phyloP scores from a whole-genome alignment of 2,888 invertebrate genomes.

The Mystacides longicornis region DNA sequence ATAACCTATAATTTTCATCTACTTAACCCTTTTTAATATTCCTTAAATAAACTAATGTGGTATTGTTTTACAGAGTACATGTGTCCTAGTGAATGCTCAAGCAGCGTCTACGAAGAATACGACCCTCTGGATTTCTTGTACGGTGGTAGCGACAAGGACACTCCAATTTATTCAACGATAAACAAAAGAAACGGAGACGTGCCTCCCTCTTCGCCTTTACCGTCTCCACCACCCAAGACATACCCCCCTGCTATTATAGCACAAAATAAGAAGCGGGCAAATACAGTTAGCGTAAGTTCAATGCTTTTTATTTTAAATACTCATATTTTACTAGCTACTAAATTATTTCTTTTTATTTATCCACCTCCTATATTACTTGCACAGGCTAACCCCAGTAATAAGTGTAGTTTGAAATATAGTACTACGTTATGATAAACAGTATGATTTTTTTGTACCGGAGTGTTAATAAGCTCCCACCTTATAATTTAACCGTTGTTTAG shows the following conservation, averaged over 20 bases:
- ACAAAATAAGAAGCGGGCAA: slow-evolving; percentile 35
- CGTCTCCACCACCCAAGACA: slow-evolving; percentile 43
- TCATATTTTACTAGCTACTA: background rate
- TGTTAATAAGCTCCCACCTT: too few relatives aligned
- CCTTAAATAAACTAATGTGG: background rate
- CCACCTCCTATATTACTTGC: background rate
- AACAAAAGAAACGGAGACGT: slow-evolving; percentile 28
- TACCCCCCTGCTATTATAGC: slow-evolving; percentile 31
- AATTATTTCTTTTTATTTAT: background rate
- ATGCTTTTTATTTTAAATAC: background rate
- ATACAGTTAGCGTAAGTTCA: slow-evolving; percentile 34
- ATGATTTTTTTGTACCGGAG: too few relatives aligned
- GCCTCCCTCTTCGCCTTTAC: slow-evolving; percentile 34
- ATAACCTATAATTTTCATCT: background rate
- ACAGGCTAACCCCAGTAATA: background rate
- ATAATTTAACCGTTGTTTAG: too few relatives aligned
- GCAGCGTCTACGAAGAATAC: slow-evolving; percentile 47
- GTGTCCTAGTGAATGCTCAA: slow-evolving; percentile 39
- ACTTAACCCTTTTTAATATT: background rate
- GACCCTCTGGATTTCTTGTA: slow-evolving; percentile 46
- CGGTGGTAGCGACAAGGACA: slow-evolving; percentile 45
- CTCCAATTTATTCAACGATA: slow-evolving; percentile 41
- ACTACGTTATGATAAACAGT: too few relatives aligned
- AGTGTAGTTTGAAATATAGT: too few relatives aligned
- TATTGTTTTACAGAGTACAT: slow-evolving; percentile 35